These are phyloP conservation scores for Hydractinia echinata DNA, from an alignment of 30 jellyfish, hydroid and myxozoan genomes.

Conservation along the genomic window DNA sequence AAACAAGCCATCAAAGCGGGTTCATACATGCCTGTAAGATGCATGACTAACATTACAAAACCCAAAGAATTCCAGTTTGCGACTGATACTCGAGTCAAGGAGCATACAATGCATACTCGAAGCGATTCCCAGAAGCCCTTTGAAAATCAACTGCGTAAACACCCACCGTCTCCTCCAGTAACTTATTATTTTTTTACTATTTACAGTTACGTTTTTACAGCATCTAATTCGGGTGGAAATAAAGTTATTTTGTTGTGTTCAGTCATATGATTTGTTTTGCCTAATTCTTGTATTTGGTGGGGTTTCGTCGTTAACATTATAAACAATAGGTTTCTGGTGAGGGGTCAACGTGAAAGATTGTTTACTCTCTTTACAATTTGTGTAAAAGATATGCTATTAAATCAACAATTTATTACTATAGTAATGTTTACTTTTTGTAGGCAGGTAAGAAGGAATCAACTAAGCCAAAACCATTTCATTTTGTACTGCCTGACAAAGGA, in stretches of 20 bases:
- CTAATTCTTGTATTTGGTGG: too few relatives aligned
- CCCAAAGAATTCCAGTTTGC: slow-evolving; percentile 80
- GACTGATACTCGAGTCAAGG: slow-evolving; percentile 71
- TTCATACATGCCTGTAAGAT: slow-evolving; percentile 50
- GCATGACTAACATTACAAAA: slow-evolving; percentile 45
- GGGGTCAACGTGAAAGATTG: too few relatives aligned
- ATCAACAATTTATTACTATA: too few relatives aligned
- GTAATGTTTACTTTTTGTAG: slow-evolving; percentile 19
- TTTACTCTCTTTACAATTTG: too few relatives aligned
- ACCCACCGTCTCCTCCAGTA: slow-evolving; percentile 90
- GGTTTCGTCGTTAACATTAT: too few relatives aligned
- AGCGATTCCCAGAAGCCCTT: slow-evolving; percentile 47
- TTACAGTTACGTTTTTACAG: too few relatives aligned
- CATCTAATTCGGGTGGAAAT: too few relatives aligned
- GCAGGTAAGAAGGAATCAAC: slow-evolving; percentile 57
- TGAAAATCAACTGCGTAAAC: slow-evolving; percentile 66
- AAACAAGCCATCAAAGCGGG: slow-evolving; percentile 65
- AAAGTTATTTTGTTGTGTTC: too few relatives aligned
- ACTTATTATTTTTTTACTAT: neutral
- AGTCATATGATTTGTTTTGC: too few relatives aligned
- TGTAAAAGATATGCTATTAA: too few relatives aligned
- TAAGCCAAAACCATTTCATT: slow-evolving; percentile 75
- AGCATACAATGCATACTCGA: slow-evolving; percentile 67
- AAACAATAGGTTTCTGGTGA: too few relatives aligned
- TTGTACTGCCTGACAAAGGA: slow-evolving; percentile 26